These are phyloP conservation scores for Leptopilina drosophilae DNA, from an alignment of 2,888 invertebrate genomes.

Conservation along the genomic window DNA sequence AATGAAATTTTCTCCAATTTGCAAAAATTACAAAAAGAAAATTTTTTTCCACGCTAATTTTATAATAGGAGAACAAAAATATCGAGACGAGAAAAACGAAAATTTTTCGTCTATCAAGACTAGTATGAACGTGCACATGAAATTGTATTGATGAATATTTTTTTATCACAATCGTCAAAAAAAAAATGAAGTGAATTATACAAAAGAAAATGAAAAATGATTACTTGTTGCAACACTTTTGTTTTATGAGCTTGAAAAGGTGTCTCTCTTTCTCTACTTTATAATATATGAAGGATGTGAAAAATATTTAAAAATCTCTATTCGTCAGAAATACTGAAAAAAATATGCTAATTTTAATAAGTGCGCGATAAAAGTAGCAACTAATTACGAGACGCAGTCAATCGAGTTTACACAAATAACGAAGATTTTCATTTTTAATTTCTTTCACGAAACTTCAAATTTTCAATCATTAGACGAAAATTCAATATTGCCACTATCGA, in stretches of 20 bases:
- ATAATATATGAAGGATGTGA: neutral
- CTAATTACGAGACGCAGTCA: no score
- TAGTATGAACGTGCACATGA: neutral
- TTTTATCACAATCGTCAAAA: neutral
- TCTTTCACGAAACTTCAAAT: no score
- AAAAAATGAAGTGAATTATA: neutral
- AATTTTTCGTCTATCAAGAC: neutral
- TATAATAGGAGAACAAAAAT: no score
- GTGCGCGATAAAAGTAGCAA: no score
- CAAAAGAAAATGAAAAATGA: neutral
- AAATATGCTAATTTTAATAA: neutral
- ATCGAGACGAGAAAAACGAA: no score
- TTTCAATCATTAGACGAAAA: no score
- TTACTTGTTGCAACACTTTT: neutral
- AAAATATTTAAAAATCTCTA: neutral
- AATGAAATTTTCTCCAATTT: neutral
- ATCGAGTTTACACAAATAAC: no score
- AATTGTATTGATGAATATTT: neutral
- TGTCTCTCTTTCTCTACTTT: neutral
- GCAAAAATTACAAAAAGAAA: no score
- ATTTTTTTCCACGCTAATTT: no score
- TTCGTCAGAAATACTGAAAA: neutral
- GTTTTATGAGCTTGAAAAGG: neutral
- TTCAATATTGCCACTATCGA: no score
- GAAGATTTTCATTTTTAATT: no score